Evolutionary conservation across 23 tunicate genomes (phyloP), one percentile per base, ranked within the genome.

Genomic region (Styela clava): DNA sequence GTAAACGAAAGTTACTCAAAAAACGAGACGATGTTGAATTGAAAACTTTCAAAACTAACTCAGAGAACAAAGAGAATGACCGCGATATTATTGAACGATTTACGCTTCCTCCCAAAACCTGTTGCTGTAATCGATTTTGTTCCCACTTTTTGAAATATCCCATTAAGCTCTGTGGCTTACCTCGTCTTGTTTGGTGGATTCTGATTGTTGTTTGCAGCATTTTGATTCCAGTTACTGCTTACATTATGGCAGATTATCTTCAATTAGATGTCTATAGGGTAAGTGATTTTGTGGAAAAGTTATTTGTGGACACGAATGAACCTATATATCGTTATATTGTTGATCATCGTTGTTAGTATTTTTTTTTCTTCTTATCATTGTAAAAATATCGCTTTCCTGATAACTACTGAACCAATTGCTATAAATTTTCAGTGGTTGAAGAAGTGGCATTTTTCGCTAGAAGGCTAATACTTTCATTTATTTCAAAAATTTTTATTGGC

Each of bases 71-170:
- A 65, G 71, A 28, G 71, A 16, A 28, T 25, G 16, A 65, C 30
- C 9, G 9, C 16, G 16, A 25, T 65, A 65, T 65, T 3, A 28
- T 25, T 25, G 31, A 25, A 28, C 71, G 71, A 5, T 65, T 71
- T 20, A 26, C 31, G 7, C 16, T 34, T 18, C 77, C 34, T 21
- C 24, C 34, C 23, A 34, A 71, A 71, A 16, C 35, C 18, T 76
- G 65, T 52, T 76, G 81, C 68, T 76, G 72, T 3, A 61, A 29
- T 23, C 73, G 69, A 21, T 93, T 90, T 61, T 74, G 67, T 31
- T 61, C 76, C 3, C 98, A 93, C 61, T 85, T 87, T 35, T 27
- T 78, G 78, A 84, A 79, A 61, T 81, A 93, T 69, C 98, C 98
- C 65, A 84, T 83, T 68, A 93, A 68, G 52, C 35, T 78, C 12